These are phyloP conservation scores for Drosophila nr. perissopoda DNA, from an alignment of 2,888 invertebrate species.

Conservation along the genomic window DNA sequence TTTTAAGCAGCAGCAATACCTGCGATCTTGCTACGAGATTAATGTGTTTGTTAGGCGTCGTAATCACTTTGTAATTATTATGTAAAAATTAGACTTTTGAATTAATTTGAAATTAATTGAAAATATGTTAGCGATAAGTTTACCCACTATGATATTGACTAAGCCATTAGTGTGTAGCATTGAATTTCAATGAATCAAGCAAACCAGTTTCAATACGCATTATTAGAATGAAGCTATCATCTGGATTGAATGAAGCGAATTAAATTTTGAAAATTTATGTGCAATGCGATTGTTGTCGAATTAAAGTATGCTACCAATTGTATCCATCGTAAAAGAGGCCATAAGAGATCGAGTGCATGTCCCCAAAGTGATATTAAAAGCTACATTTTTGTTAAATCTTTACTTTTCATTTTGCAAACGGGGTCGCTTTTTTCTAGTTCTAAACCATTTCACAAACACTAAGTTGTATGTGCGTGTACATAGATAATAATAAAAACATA, in stretches of 20 bases:
- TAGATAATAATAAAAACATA: slow-evolving; percentile 39
- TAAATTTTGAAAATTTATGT: slow-evolving; percentile 50
- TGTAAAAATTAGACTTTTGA: slow-evolving; percentile 71
- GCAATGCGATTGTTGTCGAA: slow-evolving; percentile 61
- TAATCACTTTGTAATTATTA: slow-evolving; percentile 53
- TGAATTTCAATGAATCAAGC: slow-evolving; percentile 29
- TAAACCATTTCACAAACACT: slow-evolving; percentile 30
- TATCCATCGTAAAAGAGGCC: slow-evolving; percentile 69
- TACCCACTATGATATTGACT: slow-evolving; percentile 31
- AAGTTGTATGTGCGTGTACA: slow-evolving; percentile 47
- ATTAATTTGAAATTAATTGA: slow-evolving; percentile 79
- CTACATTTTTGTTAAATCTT: slow-evolving; percentile 62
- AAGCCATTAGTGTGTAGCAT: slow-evolving; percentile 36
- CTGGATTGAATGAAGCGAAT: slow-evolving; percentile 21
- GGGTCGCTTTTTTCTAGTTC: slow-evolving; percentile 58
- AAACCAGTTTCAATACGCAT: slow-evolving; percentile 63
- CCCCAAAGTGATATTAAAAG: slow-evolving; percentile 77
- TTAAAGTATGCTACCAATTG: slow-evolving; percentile 41
- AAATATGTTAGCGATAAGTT: slow-evolving; percentile 49
- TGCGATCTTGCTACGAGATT: slow-evolving; percentile 77
- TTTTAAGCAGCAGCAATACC: slow-evolving; percentile 70
- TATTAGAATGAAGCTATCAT: slow-evolving; percentile 19
- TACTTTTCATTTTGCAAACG: slow-evolving; percentile 67
- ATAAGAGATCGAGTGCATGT: slow-evolving; percentile 67
- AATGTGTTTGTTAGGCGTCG: slow-evolving; percentile 55